phyloP scores from a whole-genome alignment of 2,888 invertebrate species.

The Drosophila testacea region DNA sequence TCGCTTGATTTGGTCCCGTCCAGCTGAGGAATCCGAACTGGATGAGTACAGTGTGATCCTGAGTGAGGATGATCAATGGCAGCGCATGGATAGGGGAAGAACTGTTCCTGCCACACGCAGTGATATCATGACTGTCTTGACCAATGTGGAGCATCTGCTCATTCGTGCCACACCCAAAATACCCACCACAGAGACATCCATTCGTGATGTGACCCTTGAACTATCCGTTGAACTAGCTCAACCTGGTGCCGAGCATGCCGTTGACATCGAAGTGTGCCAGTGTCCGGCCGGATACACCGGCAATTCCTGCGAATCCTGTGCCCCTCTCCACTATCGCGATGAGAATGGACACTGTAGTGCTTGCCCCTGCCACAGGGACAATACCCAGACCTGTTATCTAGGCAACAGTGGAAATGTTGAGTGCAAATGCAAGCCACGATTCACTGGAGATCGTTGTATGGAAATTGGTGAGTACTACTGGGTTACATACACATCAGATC shows the following conservation, averaged over 20 bases:
- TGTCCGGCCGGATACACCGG: constrained; percentile 94
- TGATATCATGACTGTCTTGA: constrained; percentile 93
- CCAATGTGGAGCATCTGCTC: constrained; percentile 92
- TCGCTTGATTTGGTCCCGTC: constrained; percentile 89
- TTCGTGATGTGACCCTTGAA: constrained; percentile 95
- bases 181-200: constrained; percentile 86
- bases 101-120: constrained; percentile 89
- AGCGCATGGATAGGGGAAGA: constrained; percentile 86
- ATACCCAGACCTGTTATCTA: constrained; percentile 80
- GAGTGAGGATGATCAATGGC: constrained; percentile 90
- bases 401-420: constrained; percentile 89
- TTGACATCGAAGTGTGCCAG: constrained; percentile 93
- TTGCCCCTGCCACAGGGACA: constrained; percentile 90
- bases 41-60: constrained; percentile 87
- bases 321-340: constrained; percentile 90
- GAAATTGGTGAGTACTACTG: constrained; percentile 85
- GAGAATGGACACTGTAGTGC: constrained; percentile 85
- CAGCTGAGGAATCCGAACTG: constrained; percentile 57
- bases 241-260: constrained; percentile 88
- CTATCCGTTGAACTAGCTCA: constrained; percentile 87
- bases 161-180: constrained; percentile 92
- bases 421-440: constrained; percentile 90
- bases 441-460: constrained; percentile 89
- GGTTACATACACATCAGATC: not conserved
- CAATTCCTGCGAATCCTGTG: constrained; percentile 93